A percentile compares a stretch with the other conserved stretches of the same genome.
Conservation (phyloP, 2,113 vertebrate species). For the Spea bombifrons region DNA sequence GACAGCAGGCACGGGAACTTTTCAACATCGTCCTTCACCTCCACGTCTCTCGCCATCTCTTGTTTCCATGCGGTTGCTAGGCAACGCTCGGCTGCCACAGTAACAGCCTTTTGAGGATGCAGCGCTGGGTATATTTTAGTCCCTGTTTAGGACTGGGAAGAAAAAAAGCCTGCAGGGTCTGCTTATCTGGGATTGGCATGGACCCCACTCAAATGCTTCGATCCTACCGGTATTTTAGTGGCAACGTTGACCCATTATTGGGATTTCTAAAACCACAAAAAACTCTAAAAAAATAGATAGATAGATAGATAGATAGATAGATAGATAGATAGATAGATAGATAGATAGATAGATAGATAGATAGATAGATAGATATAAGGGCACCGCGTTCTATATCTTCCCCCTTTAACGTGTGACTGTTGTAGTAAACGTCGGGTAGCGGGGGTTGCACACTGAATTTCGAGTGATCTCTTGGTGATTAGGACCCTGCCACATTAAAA, state of each 20-base stretch:
- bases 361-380: too few relatives aligned
- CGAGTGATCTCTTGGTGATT: too few relatives aligned
- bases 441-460: too few relatives aligned
- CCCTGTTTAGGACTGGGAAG: background rate
- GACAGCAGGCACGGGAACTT: constrained; percentile 4
- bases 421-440: too few relatives aligned
- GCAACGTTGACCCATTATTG: background rate
- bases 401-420: too few relatives aligned
- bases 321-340: too few relatives aligned
- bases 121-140: background rate
- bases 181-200: background rate
- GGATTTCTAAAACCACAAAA: background rate
- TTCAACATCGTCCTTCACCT: constrained; percentile 14
- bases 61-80: constrained; percentile 13
- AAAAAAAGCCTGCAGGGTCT: background rate
- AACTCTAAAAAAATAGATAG: background rate
- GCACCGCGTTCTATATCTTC: too few relatives aligned
- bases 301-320: too few relatives aligned
- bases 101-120: constrained; percentile 8
- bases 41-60: background rate
- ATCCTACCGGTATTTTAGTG: background rate
- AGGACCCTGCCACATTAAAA: too few relatives aligned
- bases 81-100: constrained; percentile 3
- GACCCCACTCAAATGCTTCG: background rate
- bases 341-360: too few relatives aligned